Conservation (phyloP, 2,113 vertebrate species). For the Gnathochromis pfefferi region DNA sequence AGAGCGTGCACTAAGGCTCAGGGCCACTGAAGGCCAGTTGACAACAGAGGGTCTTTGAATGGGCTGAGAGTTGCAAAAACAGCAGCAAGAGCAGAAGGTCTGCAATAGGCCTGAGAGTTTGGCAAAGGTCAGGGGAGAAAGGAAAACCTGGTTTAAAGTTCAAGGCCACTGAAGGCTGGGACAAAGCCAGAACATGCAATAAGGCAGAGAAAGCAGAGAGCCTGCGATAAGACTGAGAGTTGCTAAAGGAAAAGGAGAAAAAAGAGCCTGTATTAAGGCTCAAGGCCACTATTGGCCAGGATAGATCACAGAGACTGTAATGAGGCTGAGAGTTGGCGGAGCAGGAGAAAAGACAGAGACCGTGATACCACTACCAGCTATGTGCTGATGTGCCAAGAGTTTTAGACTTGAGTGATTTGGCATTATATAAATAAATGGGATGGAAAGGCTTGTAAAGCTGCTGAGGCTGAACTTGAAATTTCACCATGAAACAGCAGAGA, state of each 20-base stretch:
- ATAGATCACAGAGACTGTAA: not conserved
- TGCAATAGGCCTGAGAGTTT: not conserved
- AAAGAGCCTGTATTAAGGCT: not conserved
- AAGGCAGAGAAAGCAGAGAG: not conserved
- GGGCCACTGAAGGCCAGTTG: not conserved
- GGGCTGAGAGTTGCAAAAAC: not conserved
- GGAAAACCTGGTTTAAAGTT: not conserved
- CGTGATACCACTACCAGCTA: not conserved
- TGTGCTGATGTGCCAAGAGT: not conserved
- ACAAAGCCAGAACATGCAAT: not conserved
- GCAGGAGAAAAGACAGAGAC: not conserved
- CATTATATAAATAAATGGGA: not conserved
- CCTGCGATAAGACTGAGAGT: not conserved
- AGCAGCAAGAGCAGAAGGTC: not conserved
- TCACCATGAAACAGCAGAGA: not conserved
- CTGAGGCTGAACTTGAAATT: not conserved
- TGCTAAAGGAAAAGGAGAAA: not conserved
- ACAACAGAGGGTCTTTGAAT: not conserved
- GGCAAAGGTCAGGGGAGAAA: not conserved
- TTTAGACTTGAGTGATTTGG: not conserved
- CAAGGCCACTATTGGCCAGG: not conserved
- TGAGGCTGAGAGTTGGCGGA: not conserved
- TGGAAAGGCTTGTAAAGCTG: not conserved
- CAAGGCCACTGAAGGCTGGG: not conserved
- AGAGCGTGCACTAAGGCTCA: not conserved